These are phyloP conservation scores for Vicugna pacos DNA, from an alignment of 2,113 vertebrate genomes.

Conservation along the genomic window DNA sequence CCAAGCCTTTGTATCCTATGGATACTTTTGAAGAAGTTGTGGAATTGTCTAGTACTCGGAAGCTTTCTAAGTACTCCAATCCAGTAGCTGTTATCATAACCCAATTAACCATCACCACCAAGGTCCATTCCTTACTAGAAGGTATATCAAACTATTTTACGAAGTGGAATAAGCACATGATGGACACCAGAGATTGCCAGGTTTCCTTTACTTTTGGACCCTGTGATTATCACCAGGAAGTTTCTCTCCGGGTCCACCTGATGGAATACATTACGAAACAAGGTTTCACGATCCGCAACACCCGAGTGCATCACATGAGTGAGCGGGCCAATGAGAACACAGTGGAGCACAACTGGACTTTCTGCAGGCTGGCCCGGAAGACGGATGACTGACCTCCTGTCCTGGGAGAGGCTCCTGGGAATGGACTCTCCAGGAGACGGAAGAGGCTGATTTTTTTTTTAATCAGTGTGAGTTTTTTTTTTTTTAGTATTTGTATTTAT, in stretches of 20 bases:
- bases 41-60: slow-evolving; percentile 97
- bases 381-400: slow-evolving; percentile 93
- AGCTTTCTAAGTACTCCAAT: slow-evolving; percentile 99
- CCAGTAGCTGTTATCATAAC: slow-evolving; percentile 99
- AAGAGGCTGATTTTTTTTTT: slow-evolving; percentile 74
- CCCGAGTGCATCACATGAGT: slow-evolving; percentile 98
- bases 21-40: slow-evolving; percentile 99
- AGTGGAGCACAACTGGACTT: slow-evolving; percentile 99
- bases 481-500: slow-evolving; percentile 88
- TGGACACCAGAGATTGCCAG: slow-evolving; percentile 99
- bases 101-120: slow-evolving; percentile 97
- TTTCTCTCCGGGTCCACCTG: slow-evolving; percentile 96
- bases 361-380: slow-evolving; percentile 96
- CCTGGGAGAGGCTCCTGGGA: slow-evolving; percentile 54
- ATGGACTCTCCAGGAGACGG: slow-evolving; percentile 41
- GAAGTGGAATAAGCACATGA: slow-evolving; percentile 99
- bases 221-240: slow-evolving; percentile 98
- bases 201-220: slow-evolving; percentile 99
- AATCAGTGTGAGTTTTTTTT: slow-evolving; percentile 73
- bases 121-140: slow-evolving; percentile 95
- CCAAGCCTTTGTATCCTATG: slow-evolving; percentile 96
- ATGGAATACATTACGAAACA: slow-evolving; percentile 99
- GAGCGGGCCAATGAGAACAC: slow-evolving; percentile 99
- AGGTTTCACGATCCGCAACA: slow-evolving; percentile 97
- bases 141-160: slow-evolving; percentile 98